Evolutionary conservation across 2,113 vertebrate genomes (phyloP), one percentile per base, ranked within the genome.

Genomic region (Indri indri): DNA sequence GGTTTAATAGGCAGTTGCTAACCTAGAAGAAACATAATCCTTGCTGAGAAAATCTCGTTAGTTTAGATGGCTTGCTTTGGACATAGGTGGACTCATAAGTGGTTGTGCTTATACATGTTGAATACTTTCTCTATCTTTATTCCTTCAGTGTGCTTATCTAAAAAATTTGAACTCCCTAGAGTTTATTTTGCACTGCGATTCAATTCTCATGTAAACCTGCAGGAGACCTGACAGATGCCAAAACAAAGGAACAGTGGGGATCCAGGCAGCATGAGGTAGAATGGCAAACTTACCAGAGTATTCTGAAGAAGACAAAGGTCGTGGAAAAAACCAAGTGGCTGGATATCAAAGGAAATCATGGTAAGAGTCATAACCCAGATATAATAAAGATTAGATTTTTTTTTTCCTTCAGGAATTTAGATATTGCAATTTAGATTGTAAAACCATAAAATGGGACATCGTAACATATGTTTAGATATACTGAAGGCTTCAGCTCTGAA

Each of bases 151-250:
- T 93, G 45, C 7, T 66, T 42, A 25, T 85, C 77, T 73, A 77
- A 87, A 91, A 74, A 23, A 59, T 37, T 61, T 88, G 54, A 92
- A 65, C 5, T 13, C 32, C 17, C 18, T 79, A 12, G n/a, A 30
- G 32, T 94, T 96, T 93, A 84, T 87, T 97, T 97, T 97, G 73
- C 27, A 45, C 42, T 91, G 30, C 84, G 25, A 87, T 57, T 90
- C 27, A 68, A 18, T 74, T 97, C 59, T 91, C 97, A 88, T 95
- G 2, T 96, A 81, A 45, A 25, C 85, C 93, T 92, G 12, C 97
- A 99, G 99, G 99, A 91, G 99, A 99, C 95, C 98, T 99, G 95
- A 99, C 99, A 40, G 99, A 99, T 97, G 99, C 99, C 6, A 99
- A 99, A 98, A 99, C 99, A 6, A 99, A 99, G 98, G 99, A 99